Evolutionary conservation across 2,113 vertebrate genomes (phyloP).

Genomic region (Atractosteus spatula): DNA sequence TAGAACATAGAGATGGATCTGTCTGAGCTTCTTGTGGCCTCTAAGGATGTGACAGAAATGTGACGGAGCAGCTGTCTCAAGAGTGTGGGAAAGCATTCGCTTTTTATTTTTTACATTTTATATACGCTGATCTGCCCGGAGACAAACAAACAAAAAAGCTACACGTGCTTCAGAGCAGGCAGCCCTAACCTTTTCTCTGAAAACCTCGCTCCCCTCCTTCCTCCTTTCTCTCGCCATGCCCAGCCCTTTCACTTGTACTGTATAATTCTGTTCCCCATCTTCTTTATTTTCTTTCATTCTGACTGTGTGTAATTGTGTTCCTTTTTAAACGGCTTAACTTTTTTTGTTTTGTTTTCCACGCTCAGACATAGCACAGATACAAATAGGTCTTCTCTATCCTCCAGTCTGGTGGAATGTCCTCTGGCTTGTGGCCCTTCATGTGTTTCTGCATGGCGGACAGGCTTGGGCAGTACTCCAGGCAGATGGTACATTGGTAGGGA

Average conservation of each 20-base stretch:
- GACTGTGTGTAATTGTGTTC: background rate
- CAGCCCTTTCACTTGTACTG: constrained; percentile 21
- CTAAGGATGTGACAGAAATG: too few species aligned
- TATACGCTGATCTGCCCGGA: too few species aligned
- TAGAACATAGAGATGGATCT: too few species aligned
- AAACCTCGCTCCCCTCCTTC: constrained; percentile 15
- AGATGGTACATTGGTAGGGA: constrained; percentile 98
- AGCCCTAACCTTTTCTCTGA: constrained; percentile 23
- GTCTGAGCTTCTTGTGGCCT: too few species aligned
- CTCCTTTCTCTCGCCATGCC: constrained; percentile 10
- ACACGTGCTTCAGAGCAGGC: constrained; percentile 34
- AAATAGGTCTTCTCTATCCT: constrained; percentile 99
- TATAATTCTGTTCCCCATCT: background rate
- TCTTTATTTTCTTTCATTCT: background rate
- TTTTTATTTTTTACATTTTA: too few species aligned
- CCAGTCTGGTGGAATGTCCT: constrained; percentile 97
- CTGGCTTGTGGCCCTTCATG: constrained; percentile 97
- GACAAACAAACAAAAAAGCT: constrained; percentile 2
- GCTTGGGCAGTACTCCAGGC: constrained; percentile 97
- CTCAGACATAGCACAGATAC: constrained; percentile 93
- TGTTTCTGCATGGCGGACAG: constrained; percentile 99
- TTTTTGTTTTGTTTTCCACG: constrained; percentile 6
- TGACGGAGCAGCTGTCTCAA: too few species aligned
- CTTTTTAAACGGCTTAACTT: background rate
- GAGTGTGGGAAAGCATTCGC: too few species aligned